phyloP scores from a whole-genome alignment of 2,888 invertebrate genomes.

The Sclerodermus sp. region DNA sequence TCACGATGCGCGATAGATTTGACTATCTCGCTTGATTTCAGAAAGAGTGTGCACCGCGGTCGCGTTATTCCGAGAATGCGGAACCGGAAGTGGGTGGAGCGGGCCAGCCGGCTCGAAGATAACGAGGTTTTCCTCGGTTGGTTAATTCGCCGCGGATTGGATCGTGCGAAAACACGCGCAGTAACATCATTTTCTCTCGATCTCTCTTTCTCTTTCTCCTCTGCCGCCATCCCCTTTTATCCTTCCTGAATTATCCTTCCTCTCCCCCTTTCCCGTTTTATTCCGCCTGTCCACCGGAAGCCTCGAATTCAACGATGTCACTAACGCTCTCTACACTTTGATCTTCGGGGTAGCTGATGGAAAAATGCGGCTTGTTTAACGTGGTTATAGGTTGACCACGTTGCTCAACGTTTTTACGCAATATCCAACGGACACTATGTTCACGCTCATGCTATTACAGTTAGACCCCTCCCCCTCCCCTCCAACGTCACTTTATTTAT shows the following conservation, averaged over 20 bases:
- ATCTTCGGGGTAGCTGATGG: slow-evolving; percentile 32
- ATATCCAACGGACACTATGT: not conserved
- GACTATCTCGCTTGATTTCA: too few species aligned
- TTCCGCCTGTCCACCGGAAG: slow-evolving; percentile 11
- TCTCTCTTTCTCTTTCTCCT: slow-evolving; percentile 6
- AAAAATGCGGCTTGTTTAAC: slow-evolving; percentile 34
- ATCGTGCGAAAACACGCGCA: slow-evolving; percentile 45
- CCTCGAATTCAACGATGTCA: slow-evolving; percentile 16
- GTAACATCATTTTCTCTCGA: slow-evolving; percentile 34
- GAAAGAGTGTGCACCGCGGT: not conserved
- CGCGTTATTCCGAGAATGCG: slow-evolving; percentile 32
- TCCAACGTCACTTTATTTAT: too few species aligned
- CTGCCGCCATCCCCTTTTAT: not conserved
- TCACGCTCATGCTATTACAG: too few species aligned
- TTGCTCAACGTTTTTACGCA: slow-evolving; percentile 30
- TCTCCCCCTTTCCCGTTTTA: not conserved
- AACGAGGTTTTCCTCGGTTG: slow-evolving; percentile 45
- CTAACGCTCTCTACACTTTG: slow-evolving; percentile 24
- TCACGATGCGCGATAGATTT: too few species aligned
- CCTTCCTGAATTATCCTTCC: not conserved
- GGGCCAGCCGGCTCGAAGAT: slow-evolving; percentile 32
- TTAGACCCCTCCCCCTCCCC: too few species aligned
- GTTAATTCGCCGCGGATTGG: slow-evolving; percentile 45
- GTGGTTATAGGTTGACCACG: slow-evolving; percentile 26
- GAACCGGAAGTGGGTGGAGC: slow-evolving; percentile 31